A percentile compares a stretch with the other conserved stretches of the same genome.
phyloP scores from a whole-genome alignment of 1,140 invertebrate genomes.

The Drosophila sulfurigaster region DNA sequence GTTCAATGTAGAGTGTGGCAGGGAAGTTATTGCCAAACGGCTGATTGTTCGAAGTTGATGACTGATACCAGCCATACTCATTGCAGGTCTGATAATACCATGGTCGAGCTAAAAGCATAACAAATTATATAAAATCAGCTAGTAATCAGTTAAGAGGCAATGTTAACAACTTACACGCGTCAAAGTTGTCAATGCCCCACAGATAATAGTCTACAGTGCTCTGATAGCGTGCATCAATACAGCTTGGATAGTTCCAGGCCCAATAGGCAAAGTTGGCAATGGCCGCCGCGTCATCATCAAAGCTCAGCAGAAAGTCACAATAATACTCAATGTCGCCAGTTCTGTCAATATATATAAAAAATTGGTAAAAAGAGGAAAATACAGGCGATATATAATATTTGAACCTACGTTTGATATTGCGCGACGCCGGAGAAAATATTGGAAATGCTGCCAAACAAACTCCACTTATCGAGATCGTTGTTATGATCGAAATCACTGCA shows the following conservation, averaged over 20 bases:
- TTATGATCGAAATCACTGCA: conserved; percentile 73
- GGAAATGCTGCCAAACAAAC: conserved; percentile 71
- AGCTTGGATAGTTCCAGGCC: conserved; percentile 38
- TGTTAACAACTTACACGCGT: conserved; percentile 55
- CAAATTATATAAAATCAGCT: neutral
- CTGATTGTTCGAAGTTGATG: conserved; percentile 87
- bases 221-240: conserved; percentile 66
- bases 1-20: conserved; percentile 87
- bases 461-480: conserved; percentile 78
- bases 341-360: conserved; percentile 25
- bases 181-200: conserved; percentile 44
- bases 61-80: conserved; percentile 94
- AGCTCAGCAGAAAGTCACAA: conserved; percentile 64
- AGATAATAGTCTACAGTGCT: conserved; percentile 62
- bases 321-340: conserved; percentile 54
- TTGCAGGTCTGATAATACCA: conserved; percentile 94
- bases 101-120: conserved; percentile 85
- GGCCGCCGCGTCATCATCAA: conserved; percentile 61
- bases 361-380: too few species aligned
- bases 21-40: conserved; percentile 88
- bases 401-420: conserved; percentile 67
- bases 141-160: neutral
- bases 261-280: conserved; percentile 72
- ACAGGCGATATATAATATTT: neutral
- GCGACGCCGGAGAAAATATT: conserved; percentile 73